Evolutionary conservation across 2,113 vertebrate species (phyloP).

Genomic region (Phaethornis superciliosus): DNA sequence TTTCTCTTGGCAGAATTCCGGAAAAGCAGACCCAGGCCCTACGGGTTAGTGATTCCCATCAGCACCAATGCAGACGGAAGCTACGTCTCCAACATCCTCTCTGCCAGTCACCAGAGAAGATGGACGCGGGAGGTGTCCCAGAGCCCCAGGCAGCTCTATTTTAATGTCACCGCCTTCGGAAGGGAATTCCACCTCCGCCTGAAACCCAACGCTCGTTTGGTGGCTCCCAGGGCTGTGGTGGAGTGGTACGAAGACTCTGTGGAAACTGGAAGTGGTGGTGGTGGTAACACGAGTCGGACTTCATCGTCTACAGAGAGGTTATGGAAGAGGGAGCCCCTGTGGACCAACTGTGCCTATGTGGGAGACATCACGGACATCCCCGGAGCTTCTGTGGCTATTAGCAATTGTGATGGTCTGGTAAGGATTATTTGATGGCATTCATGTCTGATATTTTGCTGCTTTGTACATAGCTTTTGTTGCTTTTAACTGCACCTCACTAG

Average conservation of each 20-base stretch:
- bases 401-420: conserved; percentile 99
- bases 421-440: conserved; percentile 64
- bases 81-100: conserved; percentile 89
- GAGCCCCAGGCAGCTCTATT: conserved; percentile 79
- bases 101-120: conserved; percentile 86
- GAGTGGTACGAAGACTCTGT: conserved; percentile 87
- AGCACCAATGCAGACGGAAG: conserved; percentile 88
- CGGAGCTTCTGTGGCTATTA: conserved; percentile 92
- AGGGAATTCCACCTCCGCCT: conserved; percentile 92
- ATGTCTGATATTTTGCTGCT: neutral
- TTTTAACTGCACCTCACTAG: fast-evolving
- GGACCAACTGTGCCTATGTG: conserved; percentile 91
- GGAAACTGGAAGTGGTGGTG: neutral
- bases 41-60: conserved; percentile 89
- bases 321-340: conserved; percentile 85
- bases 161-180: conserved; percentile 92
- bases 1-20: conserved; percentile 73
- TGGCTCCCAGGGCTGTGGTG: conserved; percentile 88
- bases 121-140: conserved; percentile 76
- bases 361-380: conserved; percentile 92
- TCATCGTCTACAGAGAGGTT: conserved; percentile 48
- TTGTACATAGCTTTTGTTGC: neutral
- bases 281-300: neutral
- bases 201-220: conserved; percentile 81
- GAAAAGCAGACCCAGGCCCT: conserved; percentile 78